phyloP scores from a whole-genome alignment of 1,140 invertebrate species.

The Bombus fervidus region DNA sequence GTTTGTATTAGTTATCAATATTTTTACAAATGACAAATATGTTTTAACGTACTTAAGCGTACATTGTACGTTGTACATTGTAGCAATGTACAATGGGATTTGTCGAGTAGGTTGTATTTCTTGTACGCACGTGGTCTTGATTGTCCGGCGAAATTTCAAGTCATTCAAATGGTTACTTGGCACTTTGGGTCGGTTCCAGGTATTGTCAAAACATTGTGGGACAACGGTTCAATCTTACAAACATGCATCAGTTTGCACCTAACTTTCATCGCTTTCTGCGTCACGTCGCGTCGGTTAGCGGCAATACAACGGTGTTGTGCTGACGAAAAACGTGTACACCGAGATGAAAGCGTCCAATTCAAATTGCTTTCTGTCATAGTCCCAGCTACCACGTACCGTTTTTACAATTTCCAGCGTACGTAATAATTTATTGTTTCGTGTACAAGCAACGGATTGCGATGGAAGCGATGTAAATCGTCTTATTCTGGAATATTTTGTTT shows the following conservation, averaged over 20 bases:
- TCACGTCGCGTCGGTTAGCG: constrained; percentile 13
- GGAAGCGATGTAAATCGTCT: neutral
- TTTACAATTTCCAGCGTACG: neutral
- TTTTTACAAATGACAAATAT: neutral
- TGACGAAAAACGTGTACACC: neutral
- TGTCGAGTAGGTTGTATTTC: neutral
- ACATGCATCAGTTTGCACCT: constrained; percentile 55
- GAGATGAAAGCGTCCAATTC: neutral
- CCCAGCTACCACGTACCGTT: neutral
- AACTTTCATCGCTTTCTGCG: constrained; percentile 49
- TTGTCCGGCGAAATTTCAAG: constrained; percentile 45
- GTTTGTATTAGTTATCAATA: too few relatives aligned
- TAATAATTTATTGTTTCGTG: constrained; percentile 5
- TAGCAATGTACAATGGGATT: neutral
- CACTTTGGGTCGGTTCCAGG: constrained; percentile 58
- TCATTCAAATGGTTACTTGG: constrained; percentile 42
- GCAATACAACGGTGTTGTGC: neutral
- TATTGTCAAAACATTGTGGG: constrained; percentile 58
- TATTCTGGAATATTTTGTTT: neutral
- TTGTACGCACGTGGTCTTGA: neutral
- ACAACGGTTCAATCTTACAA: constrained; percentile 50
- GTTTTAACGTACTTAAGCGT: too few relatives aligned
- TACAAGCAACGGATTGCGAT: neutral
- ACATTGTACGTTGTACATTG: neutral
- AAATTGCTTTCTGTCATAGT: neutral